These are phyloP conservation scores for Acanthurus lineatus DNA, from an alignment of 2,797 vertebrate genomes.

Conservation along the genomic window DNA sequence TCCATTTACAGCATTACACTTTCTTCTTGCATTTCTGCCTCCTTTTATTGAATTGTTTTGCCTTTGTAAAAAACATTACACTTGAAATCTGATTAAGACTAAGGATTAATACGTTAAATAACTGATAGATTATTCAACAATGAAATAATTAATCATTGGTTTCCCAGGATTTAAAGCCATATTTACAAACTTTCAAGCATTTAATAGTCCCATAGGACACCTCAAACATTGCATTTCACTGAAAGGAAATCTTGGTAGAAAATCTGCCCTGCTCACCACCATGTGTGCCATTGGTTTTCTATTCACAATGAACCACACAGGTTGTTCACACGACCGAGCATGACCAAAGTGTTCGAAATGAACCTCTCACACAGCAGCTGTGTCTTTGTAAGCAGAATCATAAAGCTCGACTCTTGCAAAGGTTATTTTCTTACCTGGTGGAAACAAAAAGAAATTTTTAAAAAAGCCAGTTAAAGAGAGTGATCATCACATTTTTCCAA, in stretches of 20 bases:
- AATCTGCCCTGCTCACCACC: neutral
- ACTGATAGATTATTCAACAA: neutral
- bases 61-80: neutral
- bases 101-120: neutral
- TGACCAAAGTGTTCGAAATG: neutral
- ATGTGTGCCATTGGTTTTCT: neutral
- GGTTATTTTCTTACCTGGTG: slow-evolving; percentile 39
- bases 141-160: neutral
- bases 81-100: neutral
- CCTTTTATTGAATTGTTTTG: neutral
- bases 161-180: neutral
- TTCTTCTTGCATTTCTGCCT: neutral
- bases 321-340: neutral
- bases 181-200: slow-evolving; percentile 7
- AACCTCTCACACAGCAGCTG: neutral
- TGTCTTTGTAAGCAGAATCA: neutral
- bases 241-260: too few species aligned
- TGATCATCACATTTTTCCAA: neutral
- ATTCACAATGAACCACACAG: slow-evolving; percentile 5
- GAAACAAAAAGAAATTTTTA: slow-evolving; percentile 2
- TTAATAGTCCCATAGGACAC: neutral
- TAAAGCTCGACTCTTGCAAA: slow-evolving; percentile 12
- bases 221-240: neutral
- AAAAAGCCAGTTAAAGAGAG: neutral
- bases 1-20: neutral